Evolutionary conservation across 2,888 invertebrate genomes (phyloP).

Genomic region (Diogma glabrata): DNA sequence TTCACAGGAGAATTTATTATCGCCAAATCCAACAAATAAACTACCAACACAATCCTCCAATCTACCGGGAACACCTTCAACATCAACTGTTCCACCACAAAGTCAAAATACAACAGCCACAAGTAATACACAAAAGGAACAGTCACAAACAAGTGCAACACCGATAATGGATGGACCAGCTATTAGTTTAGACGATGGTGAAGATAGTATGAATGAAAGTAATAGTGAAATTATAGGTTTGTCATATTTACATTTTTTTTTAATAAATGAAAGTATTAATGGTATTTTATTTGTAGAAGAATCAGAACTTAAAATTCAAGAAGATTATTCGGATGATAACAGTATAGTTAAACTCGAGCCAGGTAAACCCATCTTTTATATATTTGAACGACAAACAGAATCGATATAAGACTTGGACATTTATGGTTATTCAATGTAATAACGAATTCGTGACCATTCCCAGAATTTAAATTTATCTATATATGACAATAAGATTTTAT

Average conservation of each 20-base stretch:
- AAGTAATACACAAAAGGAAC: constrained; percentile 4
- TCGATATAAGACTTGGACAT: no score
- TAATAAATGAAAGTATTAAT: no score
- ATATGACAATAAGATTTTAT: no score
- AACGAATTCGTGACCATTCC: no score
- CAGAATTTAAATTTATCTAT: no score
- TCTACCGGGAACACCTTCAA: background rate
- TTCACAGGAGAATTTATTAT: constrained; percentile 18
- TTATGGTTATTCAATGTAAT: no score
- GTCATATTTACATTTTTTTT: no score
- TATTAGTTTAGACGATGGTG: background rate
- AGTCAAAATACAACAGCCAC: constrained; percentile 2
- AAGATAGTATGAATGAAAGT: constrained; percentile 8
- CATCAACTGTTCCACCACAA: background rate
- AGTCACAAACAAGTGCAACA: constrained; percentile 16
- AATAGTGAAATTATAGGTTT: background rate
- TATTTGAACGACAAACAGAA: no score
- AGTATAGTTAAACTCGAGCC: constrained; percentile 1
- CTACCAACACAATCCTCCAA: constrained; percentile 1
- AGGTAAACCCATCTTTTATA: background rate
- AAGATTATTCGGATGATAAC: constrained; percentile 4
- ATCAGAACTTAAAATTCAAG: background rate
- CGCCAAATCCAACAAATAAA: background rate
- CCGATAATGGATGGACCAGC: constrained; percentile 2
- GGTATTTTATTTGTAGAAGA: constrained; percentile 5